Evolutionary conservation across 2,888 invertebrate species (phyloP), one percentile per base, ranked within the genome.

Genomic region (Adelphocoris suturalis): DNA sequence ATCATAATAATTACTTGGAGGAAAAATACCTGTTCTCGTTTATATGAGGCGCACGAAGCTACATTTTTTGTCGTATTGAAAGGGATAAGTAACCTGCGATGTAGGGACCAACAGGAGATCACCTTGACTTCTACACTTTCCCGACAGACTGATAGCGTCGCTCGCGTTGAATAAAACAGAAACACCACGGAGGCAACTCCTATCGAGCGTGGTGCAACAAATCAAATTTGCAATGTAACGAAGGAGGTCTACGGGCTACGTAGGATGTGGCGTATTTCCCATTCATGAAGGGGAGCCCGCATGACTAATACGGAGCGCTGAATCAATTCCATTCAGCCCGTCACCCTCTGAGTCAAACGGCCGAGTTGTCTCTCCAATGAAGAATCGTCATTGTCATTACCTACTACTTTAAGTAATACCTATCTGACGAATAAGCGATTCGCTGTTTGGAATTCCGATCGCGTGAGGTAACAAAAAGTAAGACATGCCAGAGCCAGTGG

Each of bases 221-320:
- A 68, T 68, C 68, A 68, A 68, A 68, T 68, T 68, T 68, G 68
- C 68, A 68, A 68, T 68, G 68, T 68, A 68, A 68, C 23, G 68
- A 68, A 68, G 68, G 68, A 23, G 68, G 68, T 68, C 19, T 37
- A 37, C 37, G 37, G 37, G 37, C 37, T 37, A 37, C 23, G 68
- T 12, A 23, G 68, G 68, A 68, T 68, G 68, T 68, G 68, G 27
- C 61, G 19, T 23, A 23, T 68, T 68, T 68, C 23, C 68, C 68
- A 68, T 68, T 68, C 68, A 68, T 68, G 68, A 27, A 68, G 68
- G 68, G 57, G 57, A n/a, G 68, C 19, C 23, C 68, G 68, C 23
- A 68, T 68, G 68, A 68, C 68, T 68, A 68, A 68, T 68, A 23
- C 68, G 23, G 5, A 0, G 68, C 68, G 68, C 68, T 68, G 68